phyloP scores from a whole-genome alignment of 2,888 invertebrate species.

The Campopleginae sp. region DNA sequence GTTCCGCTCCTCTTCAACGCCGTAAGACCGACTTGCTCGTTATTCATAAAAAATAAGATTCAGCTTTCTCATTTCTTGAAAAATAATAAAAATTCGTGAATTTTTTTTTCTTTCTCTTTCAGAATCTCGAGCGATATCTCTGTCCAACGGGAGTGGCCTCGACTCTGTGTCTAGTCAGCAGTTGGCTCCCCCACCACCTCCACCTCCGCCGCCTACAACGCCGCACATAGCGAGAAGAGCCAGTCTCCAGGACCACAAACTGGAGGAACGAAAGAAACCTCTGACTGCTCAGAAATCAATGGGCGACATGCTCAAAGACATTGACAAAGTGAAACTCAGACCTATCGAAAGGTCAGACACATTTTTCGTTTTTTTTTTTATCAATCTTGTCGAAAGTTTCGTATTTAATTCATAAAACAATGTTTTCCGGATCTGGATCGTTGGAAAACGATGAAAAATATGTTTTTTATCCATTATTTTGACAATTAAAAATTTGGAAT shows the following conservation, averaged over 20 bases:
- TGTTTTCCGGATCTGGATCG: too few species aligned
- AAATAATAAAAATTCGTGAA: not conserved
- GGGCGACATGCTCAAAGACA: slow-evolving; percentile 81
- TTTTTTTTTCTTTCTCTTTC: not conserved
- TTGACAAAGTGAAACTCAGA: slow-evolving; percentile 79
- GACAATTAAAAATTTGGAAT: not conserved
- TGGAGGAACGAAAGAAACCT: slow-evolving; percentile 77
- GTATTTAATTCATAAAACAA: not conserved
- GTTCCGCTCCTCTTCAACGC: slow-evolving; percentile 75
- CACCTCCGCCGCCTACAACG: slow-evolving; percentile 80
- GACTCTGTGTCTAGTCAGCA: slow-evolving; percentile 36
- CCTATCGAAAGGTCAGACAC: slow-evolving; percentile 78
- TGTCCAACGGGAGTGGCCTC: slow-evolving; percentile 71
- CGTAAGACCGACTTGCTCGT: slow-evolving; percentile 71
- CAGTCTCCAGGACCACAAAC: slow-evolving; percentile 82
- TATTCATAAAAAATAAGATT: not conserved
- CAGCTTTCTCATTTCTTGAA: not conserved
- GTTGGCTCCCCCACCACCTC: slow-evolving; percentile 78
- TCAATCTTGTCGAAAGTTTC: not conserved
- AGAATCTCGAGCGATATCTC: slow-evolving; percentile 74
- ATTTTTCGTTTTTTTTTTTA: slow-evolving; percentile 4
- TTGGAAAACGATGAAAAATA: too few species aligned
- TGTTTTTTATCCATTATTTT: too few species aligned
- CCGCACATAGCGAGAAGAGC: slow-evolving; percentile 82
- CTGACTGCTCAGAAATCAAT: slow-evolving; percentile 79